Conservation (phyloP, 2,797 vertebrate genomes). For the Anniella stebbinsi region DNA sequence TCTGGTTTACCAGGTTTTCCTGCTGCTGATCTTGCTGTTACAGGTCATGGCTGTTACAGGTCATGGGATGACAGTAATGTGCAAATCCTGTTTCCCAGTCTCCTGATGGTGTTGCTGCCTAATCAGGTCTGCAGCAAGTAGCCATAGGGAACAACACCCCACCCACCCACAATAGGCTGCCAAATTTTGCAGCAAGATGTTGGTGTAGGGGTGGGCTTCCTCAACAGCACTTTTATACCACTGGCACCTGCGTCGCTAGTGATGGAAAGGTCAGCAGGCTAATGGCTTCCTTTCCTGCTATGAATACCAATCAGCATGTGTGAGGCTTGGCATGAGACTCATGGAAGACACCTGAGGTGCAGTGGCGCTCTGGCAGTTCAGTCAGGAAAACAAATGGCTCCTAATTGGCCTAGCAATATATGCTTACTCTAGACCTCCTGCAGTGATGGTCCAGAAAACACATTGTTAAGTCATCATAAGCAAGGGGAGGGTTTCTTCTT, state of each 20-base stretch:
- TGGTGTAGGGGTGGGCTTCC: background rate
- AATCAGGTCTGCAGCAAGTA: background rate
- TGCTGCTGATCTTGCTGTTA: no score
- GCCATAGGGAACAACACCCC: background rate
- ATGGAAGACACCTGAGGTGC: conserved; percentile 27
- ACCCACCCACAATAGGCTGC: no score
- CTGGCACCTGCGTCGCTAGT: background rate
- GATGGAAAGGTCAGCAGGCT: background rate
- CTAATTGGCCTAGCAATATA: accelerated
- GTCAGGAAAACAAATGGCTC: conserved; percentile 14
- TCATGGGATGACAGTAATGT: background rate
- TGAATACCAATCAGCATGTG: background rate
- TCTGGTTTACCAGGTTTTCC: no score
- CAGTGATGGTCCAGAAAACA: background rate
- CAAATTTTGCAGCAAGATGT: background rate
- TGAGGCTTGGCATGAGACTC: background rate
- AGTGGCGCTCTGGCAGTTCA: conserved; percentile 26
- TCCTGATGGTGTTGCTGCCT: background rate
- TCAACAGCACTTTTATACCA: background rate
- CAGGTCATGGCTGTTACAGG: background rate
- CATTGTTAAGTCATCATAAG: background rate
- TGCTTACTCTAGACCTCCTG: background rate
- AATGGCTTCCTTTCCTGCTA: background rate
- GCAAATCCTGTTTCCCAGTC: background rate
- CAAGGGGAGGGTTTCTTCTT: background rate